Evolutionary conservation across 2,888 invertebrate genomes (phyloP).

Genomic region (Yponomeuta sedellus): DNA sequence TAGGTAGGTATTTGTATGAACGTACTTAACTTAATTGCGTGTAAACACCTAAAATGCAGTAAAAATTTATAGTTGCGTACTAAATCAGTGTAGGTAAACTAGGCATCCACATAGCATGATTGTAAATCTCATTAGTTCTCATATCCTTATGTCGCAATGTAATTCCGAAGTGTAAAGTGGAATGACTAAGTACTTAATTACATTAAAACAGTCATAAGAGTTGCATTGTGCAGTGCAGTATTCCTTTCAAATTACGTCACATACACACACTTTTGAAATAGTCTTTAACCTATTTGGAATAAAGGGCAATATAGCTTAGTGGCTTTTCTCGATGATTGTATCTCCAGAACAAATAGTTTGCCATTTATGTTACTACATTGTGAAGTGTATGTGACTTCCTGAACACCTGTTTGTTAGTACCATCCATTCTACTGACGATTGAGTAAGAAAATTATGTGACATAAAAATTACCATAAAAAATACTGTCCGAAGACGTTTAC

Average conservation of each 20-base stretch:
- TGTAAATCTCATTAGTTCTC: too few relatives aligned
- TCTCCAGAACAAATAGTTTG: not conserved
- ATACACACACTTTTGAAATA: not conserved
- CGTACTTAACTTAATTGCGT: too few relatives aligned
- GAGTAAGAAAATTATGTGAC: not conserved
- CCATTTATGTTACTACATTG: not conserved
- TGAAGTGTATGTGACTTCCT: slow-evolving; percentile 1
- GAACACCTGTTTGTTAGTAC: not conserved
- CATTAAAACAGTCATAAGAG: too few relatives aligned
- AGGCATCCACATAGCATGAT: too few relatives aligned
- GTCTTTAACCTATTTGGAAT: not conserved
- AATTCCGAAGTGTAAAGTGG: too few relatives aligned
- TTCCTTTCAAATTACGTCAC: not conserved
- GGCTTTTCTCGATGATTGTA: not conserved
- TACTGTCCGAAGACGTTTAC: too few relatives aligned
- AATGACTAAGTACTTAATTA: too few relatives aligned
- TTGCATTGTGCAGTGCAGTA: not conserved
- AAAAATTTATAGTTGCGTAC: too few relatives aligned
- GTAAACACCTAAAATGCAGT: too few relatives aligned
- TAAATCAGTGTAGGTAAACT: too few relatives aligned
- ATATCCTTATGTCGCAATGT: too few relatives aligned
- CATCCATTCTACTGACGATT: not conserved
- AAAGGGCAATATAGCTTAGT: not conserved
- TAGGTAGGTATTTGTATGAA: too few relatives aligned
- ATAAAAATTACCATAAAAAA: not conserved